A percentile compares a stretch with the other conserved stretches of the same genome.
Evolutionary conservation across 2,113 vertebrate genomes (phyloP).

Genomic region (Oreochromis spilurus): DNA sequence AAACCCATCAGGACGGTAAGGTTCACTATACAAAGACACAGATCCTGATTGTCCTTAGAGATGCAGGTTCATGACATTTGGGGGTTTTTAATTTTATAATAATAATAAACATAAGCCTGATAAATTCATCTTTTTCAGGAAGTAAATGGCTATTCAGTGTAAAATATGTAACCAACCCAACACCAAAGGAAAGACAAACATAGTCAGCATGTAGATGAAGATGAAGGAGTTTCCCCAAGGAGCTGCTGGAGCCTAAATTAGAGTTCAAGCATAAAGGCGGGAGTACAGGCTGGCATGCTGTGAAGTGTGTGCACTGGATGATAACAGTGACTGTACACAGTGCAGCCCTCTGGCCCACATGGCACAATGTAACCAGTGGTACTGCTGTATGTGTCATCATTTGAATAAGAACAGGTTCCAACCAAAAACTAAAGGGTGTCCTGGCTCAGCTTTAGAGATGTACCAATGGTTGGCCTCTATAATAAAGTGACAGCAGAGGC

Average conservation of each 20-base stretch:
- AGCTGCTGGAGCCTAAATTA: not conserved
- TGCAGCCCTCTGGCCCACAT: not conserved
- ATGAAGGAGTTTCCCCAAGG: not conserved
- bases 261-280: not conserved
- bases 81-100: not conserved
- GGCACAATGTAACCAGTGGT: not conserved
- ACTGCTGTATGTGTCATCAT: not conserved
- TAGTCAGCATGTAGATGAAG: not conserved
- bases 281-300: not conserved
- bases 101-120: not conserved
- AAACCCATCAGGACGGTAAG: not conserved
- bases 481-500: not conserved
- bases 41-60: not conserved
- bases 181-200: not conserved
- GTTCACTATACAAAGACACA: not conserved
- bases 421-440: not conserved
- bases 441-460: not conserved
- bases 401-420: not conserved
- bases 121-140: not conserved
- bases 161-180: not conserved
- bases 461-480: not conserved
- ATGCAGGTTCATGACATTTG: not conserved
- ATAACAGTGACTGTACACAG: not conserved
- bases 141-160: not conserved
- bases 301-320: not conserved